These are phyloP conservation scores for Falco novaeseelandiae DNA, from an alignment of 2,797 vertebrate species.

Conservation along the genomic window DNA sequence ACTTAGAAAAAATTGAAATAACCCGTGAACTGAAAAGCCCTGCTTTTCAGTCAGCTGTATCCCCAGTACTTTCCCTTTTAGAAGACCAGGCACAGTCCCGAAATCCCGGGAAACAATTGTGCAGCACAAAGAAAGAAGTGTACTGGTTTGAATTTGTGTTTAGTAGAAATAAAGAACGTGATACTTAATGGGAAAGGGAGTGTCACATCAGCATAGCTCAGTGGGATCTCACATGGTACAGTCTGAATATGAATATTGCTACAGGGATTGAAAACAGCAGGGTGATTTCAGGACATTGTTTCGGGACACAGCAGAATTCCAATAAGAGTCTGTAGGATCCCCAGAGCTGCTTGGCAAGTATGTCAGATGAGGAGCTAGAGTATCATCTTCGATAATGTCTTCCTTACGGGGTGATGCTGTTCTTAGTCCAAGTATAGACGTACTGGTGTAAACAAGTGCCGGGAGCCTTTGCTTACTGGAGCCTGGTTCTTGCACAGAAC, in stretches of 20 bases:
- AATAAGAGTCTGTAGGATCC: not conserved
- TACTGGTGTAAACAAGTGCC: not conserved
- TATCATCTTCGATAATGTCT: not conserved
- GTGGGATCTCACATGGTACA: not conserved
- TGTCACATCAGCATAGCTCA: not conserved
- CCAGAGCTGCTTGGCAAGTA: not conserved
- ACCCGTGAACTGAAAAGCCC: not conserved
- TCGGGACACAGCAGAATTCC: not conserved
- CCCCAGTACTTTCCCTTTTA: not conserved
- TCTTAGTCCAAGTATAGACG: not conserved
- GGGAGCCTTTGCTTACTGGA: not conserved
- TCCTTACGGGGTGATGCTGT: not conserved
- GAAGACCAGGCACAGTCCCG: not conserved
- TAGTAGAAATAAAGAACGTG: not conserved
- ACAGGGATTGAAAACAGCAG: not conserved
- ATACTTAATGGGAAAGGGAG: not conserved
- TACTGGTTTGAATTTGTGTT: not conserved
- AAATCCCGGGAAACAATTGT: not conserved
- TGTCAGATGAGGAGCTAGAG: not conserved
- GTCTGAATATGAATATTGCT: not conserved
- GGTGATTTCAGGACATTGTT: not conserved
- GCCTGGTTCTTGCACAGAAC: not conserved
- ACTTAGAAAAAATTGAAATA: not conserved
- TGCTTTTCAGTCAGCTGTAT: not conserved
- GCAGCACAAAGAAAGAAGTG: not conserved